A percentile compares a stretch with the other conserved stretches of the same genome.
phyloP scores from a whole-genome alignment of 2,797 vertebrate genomes.

The Rhinoraja longicauda region DNA sequence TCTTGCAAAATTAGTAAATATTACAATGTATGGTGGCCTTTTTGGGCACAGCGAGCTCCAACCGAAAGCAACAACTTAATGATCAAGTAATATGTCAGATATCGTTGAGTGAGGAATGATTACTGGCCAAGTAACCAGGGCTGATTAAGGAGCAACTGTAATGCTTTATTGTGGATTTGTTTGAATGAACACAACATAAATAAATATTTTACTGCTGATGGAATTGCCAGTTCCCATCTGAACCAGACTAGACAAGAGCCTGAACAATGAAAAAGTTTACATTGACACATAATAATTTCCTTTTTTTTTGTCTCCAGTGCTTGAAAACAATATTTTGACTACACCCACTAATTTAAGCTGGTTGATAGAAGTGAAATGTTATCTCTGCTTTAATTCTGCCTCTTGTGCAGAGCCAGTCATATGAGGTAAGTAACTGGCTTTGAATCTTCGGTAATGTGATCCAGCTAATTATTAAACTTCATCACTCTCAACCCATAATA shows the following conservation, averaged over 20 bases:
- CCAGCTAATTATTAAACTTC: neutral
- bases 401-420: conserved; percentile 1
- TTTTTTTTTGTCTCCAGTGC: conserved; percentile 13
- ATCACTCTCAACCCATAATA: conserved; percentile 23
- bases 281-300: neutral
- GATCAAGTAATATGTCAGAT: too few species aligned
- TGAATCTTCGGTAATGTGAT: neutral
- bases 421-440: conserved; percentile 14
- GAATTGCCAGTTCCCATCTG: neutral
- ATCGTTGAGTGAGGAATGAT: too few species aligned
- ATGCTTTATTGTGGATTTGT: neutral
- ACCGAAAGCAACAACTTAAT: too few species aligned
- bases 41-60: too few species aligned
- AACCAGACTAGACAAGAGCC: neutral
- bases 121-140: too few species aligned
- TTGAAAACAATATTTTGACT: conserved; percentile 23
- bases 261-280: neutral
- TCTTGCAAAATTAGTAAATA: too few species aligned
- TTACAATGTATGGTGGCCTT: too few species aligned
- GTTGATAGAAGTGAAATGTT: conserved; percentile 21
- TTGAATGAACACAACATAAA: neutral
- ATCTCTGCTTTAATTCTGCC: conserved; percentile 26
- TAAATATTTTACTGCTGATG: neutral
- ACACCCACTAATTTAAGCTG: conserved; percentile 7
- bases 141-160: neutral